These are phyloP conservation scores for Pipra filicauda DNA, from an alignment of 2,113 vertebrate species.

Conservation along the genomic window DNA sequence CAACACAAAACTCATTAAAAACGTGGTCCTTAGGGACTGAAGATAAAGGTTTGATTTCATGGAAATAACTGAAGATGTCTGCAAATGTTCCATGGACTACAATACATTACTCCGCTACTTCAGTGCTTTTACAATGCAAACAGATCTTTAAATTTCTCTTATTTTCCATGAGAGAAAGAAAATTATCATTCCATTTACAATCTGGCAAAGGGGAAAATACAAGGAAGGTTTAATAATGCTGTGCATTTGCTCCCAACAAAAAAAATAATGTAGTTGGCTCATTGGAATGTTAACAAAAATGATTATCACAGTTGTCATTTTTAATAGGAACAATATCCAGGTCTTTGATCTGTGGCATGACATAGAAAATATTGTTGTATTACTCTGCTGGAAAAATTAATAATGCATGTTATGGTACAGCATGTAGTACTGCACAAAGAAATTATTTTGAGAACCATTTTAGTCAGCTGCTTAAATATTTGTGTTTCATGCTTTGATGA, in stretches of 20 bases:
- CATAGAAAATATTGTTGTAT: background rate
- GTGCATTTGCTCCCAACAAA: background rate
- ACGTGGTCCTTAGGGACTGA: background rate
- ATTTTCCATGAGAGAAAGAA: background rate
- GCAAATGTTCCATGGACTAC: background rate
- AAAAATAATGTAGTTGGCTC: background rate
- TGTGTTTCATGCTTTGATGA: background rate
- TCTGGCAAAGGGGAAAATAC: background rate
- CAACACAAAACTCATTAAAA: background rate
- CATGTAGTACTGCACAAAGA: background rate
- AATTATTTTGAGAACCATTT: background rate
- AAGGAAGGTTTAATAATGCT: background rate
- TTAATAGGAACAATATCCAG: background rate
- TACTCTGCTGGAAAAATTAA: background rate
- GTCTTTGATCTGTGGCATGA: background rate
- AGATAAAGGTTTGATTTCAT: background rate
- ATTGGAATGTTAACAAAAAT: background rate
- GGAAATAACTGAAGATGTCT: background rate
- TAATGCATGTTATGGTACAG: background rate
- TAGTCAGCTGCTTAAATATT: background rate
- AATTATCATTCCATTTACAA: background rate
- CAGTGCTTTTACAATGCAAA: background rate
- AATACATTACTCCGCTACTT: background rate
- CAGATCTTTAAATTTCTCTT: background rate
- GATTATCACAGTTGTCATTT: background rate